These are phyloP conservation scores for Diplodus sargus DNA, from an alignment of 2,797 vertebrate genomes.

Conservation along the genomic window DNA sequence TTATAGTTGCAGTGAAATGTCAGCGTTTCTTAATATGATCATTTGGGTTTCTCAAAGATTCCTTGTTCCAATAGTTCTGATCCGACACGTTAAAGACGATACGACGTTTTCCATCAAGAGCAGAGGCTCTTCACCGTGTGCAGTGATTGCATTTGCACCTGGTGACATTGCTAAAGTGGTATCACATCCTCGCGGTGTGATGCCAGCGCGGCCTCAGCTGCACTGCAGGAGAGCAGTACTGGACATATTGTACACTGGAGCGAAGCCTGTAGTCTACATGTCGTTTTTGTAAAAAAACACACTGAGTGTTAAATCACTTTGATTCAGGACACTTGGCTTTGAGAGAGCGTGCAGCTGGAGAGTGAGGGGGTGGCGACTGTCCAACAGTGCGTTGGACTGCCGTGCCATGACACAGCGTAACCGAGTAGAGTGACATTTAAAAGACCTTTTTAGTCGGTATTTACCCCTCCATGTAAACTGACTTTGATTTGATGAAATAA, in stretches of 20 bases:
- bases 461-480: slow-evolving; percentile 24
- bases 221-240: not conserved
- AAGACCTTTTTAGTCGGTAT: slow-evolving; percentile 20
- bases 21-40: slow-evolving; percentile 31
- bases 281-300: slow-evolving; percentile 43
- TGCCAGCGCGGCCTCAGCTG: not conserved
- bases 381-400: slow-evolving; percentile 45
- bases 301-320: slow-evolving; percentile 45
- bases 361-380: slow-evolving; percentile 36
- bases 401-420: slow-evolving; percentile 48
- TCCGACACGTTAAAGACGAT: not conserved
- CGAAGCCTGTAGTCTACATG: slow-evolving; percentile 17
- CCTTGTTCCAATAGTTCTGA: slow-evolving; percentile 4
- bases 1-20: not conserved
- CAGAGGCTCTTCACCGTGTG: not conserved
- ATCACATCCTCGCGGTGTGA: accelerated
- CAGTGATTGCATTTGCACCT: not conserved
- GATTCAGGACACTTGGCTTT: slow-evolving; percentile 37
- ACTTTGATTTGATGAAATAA: not conserved
- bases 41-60: slow-evolving; percentile 11
- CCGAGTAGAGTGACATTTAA: slow-evolving; percentile 51
- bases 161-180: not conserved
- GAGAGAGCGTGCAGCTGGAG: slow-evolving; percentile 37
- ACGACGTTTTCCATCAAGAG: not conserved
- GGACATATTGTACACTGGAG: slow-evolving; percentile 16